phyloP scores from a whole-genome alignment of 2,113 vertebrate genomes.

The Mastomys coucha region DNA sequence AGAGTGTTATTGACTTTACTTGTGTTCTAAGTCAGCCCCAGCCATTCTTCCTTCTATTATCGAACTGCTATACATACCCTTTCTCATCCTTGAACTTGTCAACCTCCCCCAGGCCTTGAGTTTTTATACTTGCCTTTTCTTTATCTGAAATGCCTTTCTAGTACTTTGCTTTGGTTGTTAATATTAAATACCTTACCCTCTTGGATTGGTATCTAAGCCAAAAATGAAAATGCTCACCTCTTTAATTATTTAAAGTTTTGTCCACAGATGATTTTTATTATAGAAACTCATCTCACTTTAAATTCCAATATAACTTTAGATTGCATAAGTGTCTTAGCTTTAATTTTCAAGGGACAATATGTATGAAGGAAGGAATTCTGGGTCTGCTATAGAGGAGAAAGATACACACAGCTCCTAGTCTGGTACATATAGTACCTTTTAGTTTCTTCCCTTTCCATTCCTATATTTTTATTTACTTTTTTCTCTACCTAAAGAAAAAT shows the following conservation, averaged over 20 bases:
- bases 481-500: background rate
- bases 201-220: background rate
- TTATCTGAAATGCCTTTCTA: constrained; percentile 22
- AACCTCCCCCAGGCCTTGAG: background rate
- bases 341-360: background rate
- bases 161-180: constrained; percentile 39
- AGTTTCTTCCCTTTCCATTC: background rate
- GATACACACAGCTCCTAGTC: background rate
- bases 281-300: constrained; percentile 35
- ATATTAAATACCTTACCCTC: constrained; percentile 29
- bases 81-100: background rate
- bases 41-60: background rate
- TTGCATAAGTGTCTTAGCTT: background rate
- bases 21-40: background rate
- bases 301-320: constrained; percentile 46
- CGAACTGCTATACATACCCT: no score
- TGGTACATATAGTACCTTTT: background rate
- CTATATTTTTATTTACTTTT: background rate
- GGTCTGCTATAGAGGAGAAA: background rate
- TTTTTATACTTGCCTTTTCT: background rate
- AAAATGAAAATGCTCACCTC: constrained; percentile 54
- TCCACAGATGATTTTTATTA: constrained; percentile 47
- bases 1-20: background rate
- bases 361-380: constrained; percentile 14
- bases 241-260: constrained; percentile 66